A percentile compares a stretch with the other conserved stretches of the same genome.
Conservation (phyloP, 2,113 vertebrate species). For the Oenanthe melanoleuca region DNA sequence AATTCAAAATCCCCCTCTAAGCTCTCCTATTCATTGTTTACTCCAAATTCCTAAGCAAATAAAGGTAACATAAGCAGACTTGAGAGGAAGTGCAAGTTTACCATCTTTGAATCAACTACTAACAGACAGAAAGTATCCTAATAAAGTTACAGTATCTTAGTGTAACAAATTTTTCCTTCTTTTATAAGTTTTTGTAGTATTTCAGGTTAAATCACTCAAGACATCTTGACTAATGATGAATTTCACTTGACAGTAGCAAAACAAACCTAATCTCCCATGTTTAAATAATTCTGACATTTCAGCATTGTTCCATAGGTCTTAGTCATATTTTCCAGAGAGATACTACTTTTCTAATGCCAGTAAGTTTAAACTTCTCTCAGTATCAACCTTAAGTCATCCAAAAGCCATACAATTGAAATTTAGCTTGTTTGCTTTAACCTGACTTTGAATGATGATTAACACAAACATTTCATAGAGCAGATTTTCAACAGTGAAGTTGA, state of each 20-base stretch:
- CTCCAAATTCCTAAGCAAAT: not conserved
- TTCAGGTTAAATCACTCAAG: not conserved
- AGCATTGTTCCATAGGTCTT: not conserved
- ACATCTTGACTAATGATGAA: not conserved
- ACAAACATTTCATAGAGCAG: not conserved
- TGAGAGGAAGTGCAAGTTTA: not conserved
- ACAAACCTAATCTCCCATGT: not conserved
- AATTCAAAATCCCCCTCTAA: not conserved
- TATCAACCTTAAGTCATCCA: not conserved
- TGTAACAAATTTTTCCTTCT: not conserved
- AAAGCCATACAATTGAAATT: not conserved
- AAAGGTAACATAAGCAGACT: not conserved
- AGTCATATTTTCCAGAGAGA: not conserved
- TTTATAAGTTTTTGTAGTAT: not conserved
- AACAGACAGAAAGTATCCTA: not conserved
- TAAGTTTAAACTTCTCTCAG: not conserved
- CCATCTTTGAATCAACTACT: not conserved
- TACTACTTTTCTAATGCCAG: not conserved
- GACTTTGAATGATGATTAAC: not conserved
- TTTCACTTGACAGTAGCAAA: not conserved
- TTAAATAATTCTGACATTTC: not conserved
- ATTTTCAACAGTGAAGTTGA: not conserved
- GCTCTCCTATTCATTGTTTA: not conserved
- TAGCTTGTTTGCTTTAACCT: not conserved
- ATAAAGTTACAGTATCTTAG: not conserved